phyloP scores from a whole-genome alignment of 2,888 invertebrate species.

The Taphrorychus bicolor region DNA sequence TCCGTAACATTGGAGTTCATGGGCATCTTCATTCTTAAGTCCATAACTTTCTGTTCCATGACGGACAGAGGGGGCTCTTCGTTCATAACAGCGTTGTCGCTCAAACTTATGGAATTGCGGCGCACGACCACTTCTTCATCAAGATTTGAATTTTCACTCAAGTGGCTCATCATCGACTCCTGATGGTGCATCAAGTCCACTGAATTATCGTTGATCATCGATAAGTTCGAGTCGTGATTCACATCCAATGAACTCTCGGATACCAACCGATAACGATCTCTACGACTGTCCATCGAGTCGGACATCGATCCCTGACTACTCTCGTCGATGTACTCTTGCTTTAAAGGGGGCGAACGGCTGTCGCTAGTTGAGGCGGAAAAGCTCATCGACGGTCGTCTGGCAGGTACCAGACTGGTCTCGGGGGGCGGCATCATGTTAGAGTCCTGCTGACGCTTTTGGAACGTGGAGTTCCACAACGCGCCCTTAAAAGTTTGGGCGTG shows the following conservation, averaged over 20 bases:
- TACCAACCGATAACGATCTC: conserved; percentile 55
- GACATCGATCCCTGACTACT: conserved; percentile 71
- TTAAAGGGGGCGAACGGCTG: conserved; percentile 64
- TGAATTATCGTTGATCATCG: conserved; percentile 62
- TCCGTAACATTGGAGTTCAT: conserved; percentile 60
- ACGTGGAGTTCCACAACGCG: conserved; percentile 51
- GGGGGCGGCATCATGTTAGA: conserved; percentile 76
- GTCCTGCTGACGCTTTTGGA: conserved; percentile 63
- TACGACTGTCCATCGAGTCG: conserved; percentile 53
- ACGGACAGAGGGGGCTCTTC: too few relatives aligned
- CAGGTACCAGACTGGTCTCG: conserved; percentile 67
- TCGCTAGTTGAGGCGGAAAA: conserved; percentile 65
- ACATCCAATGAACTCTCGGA: conserved; percentile 61
- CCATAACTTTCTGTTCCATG: conserved; percentile 71
- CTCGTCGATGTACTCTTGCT: conserved; percentile 76
- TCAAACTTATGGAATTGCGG: conserved; percentile 46
- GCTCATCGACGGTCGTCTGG: conserved; percentile 66
- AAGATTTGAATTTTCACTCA: conserved; percentile 55
- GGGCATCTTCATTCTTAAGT: conserved; percentile 71
- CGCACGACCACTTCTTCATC: conserved; percentile 54
- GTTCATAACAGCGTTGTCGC: conserved; percentile 48
- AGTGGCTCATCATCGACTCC: conserved; percentile 47
- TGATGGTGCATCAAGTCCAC: conserved; percentile 60
- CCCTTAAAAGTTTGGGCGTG: conserved; percentile 46
- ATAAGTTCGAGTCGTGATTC: conserved; percentile 58